phyloP scores from a whole-genome alignment of 1,140 invertebrate genomes.

The Drosophila sp. region DNA sequence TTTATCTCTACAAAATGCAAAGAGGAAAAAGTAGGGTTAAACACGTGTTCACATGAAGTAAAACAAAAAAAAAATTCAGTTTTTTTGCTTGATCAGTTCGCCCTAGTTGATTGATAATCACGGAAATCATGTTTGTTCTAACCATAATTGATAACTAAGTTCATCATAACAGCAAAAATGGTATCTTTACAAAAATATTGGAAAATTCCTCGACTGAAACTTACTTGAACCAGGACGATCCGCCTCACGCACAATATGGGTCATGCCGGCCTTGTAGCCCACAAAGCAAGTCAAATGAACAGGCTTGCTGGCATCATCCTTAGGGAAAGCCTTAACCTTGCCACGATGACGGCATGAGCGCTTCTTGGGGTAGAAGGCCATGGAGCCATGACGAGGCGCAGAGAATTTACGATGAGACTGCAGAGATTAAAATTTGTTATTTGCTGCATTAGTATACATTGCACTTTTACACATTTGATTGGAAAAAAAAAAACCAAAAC shows the following conservation, averaged over 20 bases:
- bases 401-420: conserved; percentile 99
- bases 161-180: conserved; percentile 61
- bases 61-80: neutral
- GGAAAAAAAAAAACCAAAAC: conserved; percentile 8
- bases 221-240: conserved; percentile 99
- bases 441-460: conserved; percentile 12
- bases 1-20: conserved; percentile 92
- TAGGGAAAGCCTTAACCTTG: conserved; percentile 99
- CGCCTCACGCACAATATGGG: conserved; percentile 99
- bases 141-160: conserved; percentile 79
- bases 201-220: conserved; percentile 66
- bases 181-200: neutral
- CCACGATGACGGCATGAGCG: conserved; percentile 97
- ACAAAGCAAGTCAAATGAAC: conserved; percentile 99
- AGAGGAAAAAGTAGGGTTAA: conserved; percentile 27
- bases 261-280: conserved; percentile 99
- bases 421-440: neutral
- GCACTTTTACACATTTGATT: conserved; percentile 15
- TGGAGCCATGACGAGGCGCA: conserved; percentile 99
- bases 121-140: conserved; percentile 80
- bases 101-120: conserved; percentile 82
- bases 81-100: conserved; percentile 71
- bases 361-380: conserved; percentile 99
- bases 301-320: conserved; percentile 97
- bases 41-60: conserved; percentile 9